These are phyloP conservation scores for Isoperla grammatica DNA, from an alignment of 2,888 invertebrate species.

Conservation along the genomic window DNA sequence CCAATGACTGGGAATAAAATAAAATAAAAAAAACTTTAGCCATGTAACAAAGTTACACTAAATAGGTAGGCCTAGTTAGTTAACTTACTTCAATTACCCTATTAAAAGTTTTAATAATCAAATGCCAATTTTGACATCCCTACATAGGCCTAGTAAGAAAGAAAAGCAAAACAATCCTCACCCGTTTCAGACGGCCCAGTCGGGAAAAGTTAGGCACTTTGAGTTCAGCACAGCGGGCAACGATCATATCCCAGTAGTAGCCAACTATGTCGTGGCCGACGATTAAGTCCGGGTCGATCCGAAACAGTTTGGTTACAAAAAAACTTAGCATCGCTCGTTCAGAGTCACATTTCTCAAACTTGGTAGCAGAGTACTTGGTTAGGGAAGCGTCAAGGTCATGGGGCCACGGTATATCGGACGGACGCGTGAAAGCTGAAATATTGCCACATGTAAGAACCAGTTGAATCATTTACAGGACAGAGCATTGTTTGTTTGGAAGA, in stretches of 20 bases:
- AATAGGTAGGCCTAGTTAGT: too few species aligned
- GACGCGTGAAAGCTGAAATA: conserved; percentile 68
- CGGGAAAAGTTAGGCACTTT: conserved; percentile 85
- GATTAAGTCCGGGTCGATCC: conserved; percentile 88
- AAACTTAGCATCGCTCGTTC: conserved; percentile 83
- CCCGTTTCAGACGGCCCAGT: conserved; percentile 63
- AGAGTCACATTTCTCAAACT: conserved; percentile 72
- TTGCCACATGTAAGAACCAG: background rate
- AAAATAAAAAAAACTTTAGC: background rate
- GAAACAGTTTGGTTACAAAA: conserved; percentile 79
- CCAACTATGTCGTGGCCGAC: conserved; percentile 90
- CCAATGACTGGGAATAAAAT: conserved; percentile 34
- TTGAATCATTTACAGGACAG: background rate
- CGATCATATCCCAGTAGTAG: conserved; percentile 85
- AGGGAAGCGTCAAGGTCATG: conserved; percentile 64
- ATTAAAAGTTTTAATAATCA: too few species aligned
- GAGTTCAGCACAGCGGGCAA: conserved; percentile 68
- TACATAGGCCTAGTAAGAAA: too few species aligned
- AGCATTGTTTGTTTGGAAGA: background rate
- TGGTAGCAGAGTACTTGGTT: conserved; percentile 59
- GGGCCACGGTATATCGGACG: conserved; percentile 75
- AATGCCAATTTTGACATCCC: too few species aligned
- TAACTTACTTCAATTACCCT: too few species aligned
- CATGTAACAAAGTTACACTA: too few species aligned
- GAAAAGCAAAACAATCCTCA: background rate